Evolutionary conservation across 2,888 invertebrate species (phyloP).

Genomic region (Eupeodes latifasciatus): DNA sequence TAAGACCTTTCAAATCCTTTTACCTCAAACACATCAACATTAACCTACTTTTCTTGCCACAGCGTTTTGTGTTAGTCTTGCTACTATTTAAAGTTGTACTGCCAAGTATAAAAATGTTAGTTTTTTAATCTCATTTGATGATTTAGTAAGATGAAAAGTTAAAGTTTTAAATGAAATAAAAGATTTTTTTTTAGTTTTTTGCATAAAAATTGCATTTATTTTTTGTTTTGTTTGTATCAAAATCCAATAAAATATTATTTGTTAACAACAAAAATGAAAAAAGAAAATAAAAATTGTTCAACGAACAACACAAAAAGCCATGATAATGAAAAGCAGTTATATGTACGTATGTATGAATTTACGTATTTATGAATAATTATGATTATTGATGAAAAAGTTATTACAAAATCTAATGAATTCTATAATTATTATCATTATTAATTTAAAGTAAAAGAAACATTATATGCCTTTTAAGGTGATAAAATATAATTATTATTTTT

Average conservation of each 20-base stretch:
- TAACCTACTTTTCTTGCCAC: constrained; percentile 76
- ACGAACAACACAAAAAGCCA: constrained; percentile 80
- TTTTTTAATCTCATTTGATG: constrained; percentile 68
- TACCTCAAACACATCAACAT: neutral
- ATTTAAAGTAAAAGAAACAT: constrained; percentile 42
- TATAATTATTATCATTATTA: neutral
- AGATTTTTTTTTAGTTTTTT: constrained; percentile 65
- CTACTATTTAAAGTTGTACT: constrained; percentile 54
- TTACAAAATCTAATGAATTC: constrained; percentile 22
- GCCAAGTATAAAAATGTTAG: constrained; percentile 40
- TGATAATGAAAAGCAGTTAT: constrained; percentile 77
- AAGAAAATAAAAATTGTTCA: constrained; percentile 78
- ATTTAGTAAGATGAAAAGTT: constrained; percentile 50
- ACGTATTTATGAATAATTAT: neutral
- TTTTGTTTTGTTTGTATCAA: constrained; percentile 55
- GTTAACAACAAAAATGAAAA: constrained; percentile 30
- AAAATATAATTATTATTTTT: constrained; percentile 8
- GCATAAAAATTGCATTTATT: constrained; percentile 55
- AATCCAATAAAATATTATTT: constrained; percentile 74
- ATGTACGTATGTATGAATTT: constrained; percentile 28
- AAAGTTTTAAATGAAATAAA: constrained; percentile 62
- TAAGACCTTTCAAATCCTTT: neutral
- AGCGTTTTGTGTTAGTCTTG: constrained; percentile 82
- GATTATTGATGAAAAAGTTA: constrained; percentile 39
- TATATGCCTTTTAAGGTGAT: constrained; percentile 56